Conservation (phyloP, 1,140 invertebrate species). For the Acromyrmex heyeri region DNA sequence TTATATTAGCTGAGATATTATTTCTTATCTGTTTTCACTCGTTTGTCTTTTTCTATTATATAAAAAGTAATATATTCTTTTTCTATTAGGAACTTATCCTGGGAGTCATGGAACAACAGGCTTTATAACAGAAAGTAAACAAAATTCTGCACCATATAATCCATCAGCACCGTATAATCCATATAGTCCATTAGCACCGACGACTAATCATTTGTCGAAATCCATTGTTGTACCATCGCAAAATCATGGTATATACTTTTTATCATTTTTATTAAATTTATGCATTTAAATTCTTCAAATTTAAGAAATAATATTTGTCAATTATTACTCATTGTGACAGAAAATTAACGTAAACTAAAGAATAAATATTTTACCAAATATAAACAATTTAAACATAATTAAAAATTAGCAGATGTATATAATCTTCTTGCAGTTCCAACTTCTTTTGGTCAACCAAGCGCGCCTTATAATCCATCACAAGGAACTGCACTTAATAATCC, state of each 20-base stretch:
- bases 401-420: background rate
- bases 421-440: constrained; percentile 28
- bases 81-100: constrained; percentile 19
- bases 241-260: constrained; percentile 38
- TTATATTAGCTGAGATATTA: background rate
- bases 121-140: constrained; percentile 35
- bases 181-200: background rate
- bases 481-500: constrained; percentile 24
- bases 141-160: constrained; percentile 35
- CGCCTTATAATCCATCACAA: constrained; percentile 12
- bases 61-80: constrained; percentile 11
- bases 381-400: background rate
- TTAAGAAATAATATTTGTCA: background rate
- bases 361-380: background rate
- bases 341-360: background rate
- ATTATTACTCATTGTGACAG: background rate
- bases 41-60: background rate
- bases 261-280: background rate
- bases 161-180: constrained; percentile 14
- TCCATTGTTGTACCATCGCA: constrained; percentile 4
- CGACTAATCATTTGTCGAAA: constrained; percentile 14
- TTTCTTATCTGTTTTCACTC: background rate
- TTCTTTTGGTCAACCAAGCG: constrained; percentile 12
- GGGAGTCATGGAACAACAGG: constrained; percentile 18
- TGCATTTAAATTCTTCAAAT: background rate